phyloP scores from a whole-genome alignment of 2,888 invertebrate genomes.

The Yponomeuta plumbellus region DNA sequence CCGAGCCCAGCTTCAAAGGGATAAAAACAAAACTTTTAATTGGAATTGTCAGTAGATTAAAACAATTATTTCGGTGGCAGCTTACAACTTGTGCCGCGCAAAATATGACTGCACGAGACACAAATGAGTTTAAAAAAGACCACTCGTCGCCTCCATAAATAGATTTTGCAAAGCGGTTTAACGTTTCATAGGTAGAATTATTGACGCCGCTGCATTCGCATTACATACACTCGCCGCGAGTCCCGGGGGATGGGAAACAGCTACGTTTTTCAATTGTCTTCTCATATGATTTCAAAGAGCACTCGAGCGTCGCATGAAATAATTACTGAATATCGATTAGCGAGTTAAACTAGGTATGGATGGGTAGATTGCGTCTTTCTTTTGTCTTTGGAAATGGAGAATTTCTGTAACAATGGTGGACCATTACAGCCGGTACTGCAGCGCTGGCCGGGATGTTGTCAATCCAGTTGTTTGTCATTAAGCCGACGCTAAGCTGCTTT shows the following conservation, averaged over 20 bases:
- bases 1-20: slow-evolving; percentile 41
- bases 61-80: slow-evolving; percentile 54
- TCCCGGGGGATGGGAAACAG: neutral
- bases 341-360: slow-evolving; percentile 36
- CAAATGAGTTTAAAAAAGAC: slow-evolving; percentile 3
- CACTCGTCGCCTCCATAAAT: neutral
- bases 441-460: slow-evolving; percentile 19
- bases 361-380: slow-evolving; percentile 36
- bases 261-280: slow-evolving; percentile 20
- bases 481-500: slow-evolving; percentile 35
- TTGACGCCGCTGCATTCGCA: neutral
- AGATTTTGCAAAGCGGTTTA: neutral
- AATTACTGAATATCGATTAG: slow-evolving; percentile 40
- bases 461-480: slow-evolving; percentile 36
- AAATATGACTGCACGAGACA: slow-evolving; percentile 24
- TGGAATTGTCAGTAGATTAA: slow-evolving; percentile 63
- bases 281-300: slow-evolving; percentile 18
- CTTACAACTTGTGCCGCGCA: slow-evolving; percentile 42
- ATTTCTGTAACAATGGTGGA: slow-evolving; percentile 42
- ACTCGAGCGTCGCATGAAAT: slow-evolving; percentile 34
- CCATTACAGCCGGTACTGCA: slow-evolving; percentile 11
- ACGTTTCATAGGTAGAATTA: neutral
- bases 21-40: slow-evolving; percentile 60
- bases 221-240: neutral
- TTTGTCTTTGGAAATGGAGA: slow-evolving; percentile 51